Evolutionary conservation across 2,113 vertebrate genomes (phyloP).

Genomic region (Bungarus multicinctus): DNA sequence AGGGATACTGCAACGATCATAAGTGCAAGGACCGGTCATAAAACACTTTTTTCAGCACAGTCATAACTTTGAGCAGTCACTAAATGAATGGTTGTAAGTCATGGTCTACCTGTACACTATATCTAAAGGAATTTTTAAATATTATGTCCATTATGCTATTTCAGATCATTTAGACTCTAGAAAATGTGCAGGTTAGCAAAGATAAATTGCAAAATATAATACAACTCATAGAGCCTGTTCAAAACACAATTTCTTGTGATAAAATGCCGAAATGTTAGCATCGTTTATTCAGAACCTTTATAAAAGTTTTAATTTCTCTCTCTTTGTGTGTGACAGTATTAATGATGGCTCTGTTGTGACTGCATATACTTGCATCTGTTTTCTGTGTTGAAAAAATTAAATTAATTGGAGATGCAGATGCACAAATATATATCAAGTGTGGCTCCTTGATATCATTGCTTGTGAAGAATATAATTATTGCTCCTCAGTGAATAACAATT

Average conservation of each 20-base stretch:
- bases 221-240: slow-evolving; percentile 13
- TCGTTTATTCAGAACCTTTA: slow-evolving; percentile 18
- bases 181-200: neutral
- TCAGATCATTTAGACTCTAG: neutral
- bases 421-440: neutral
- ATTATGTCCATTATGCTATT: neutral
- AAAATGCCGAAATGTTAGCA: slow-evolving; percentile 19
- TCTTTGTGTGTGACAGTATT: neutral
- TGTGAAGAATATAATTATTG: neutral
- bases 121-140: neutral
- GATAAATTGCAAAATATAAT: neutral
- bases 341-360: neutral
- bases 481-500: neutral
- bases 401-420: neutral
- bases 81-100: neutral
- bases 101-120: neutral
- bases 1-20: neutral
- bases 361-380: neutral
- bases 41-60: neutral
- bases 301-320: neutral
- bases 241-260: slow-evolving; percentile 20
- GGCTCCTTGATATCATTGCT: neutral
- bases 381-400: neutral
- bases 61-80: neutral
- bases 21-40: neutral